phyloP scores from a whole-genome alignment of 2,888 invertebrate species.

The Chloroclystis v-ata region DNA sequence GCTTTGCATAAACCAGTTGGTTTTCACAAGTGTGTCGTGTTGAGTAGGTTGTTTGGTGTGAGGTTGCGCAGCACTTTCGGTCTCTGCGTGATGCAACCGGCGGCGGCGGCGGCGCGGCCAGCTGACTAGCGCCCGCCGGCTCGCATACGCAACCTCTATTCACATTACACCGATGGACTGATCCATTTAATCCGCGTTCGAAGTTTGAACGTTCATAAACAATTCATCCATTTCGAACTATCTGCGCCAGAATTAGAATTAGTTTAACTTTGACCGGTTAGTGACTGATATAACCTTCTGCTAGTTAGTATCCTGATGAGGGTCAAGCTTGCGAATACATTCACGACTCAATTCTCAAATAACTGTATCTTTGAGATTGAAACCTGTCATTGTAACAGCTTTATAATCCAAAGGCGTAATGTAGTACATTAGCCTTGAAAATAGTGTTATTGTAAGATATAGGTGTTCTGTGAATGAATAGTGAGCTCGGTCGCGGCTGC shows the following conservation, averaged over 20 bases:
- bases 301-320: constrained; percentile 1
- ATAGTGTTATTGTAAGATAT: constrained; percentile 6
- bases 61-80: constrained; percentile 9
- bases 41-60: not conserved
- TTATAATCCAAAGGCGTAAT: not conserved
- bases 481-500: constrained; percentile 30
- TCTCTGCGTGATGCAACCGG: constrained; percentile 14
- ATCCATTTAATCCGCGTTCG: too few species aligned
- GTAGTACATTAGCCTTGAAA: not conserved
- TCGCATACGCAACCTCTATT: not conserved
- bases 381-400: not conserved
- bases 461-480: constrained; percentile 12
- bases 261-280: not conserved
- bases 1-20: constrained; percentile 1
- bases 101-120: constrained; percentile 6
- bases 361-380: not conserved
- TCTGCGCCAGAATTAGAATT: too few species aligned
- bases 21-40: not conserved
- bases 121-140: constrained; percentile 4
- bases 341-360: not conserved
- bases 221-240: too few species aligned
- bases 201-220: too few species aligned
- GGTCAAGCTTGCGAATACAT: constrained; percentile 5
- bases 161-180: too few species aligned
- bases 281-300: not conserved